Conservation (phyloP, 2,888 invertebrate species). For the Drosophila mercatorum region DNA sequence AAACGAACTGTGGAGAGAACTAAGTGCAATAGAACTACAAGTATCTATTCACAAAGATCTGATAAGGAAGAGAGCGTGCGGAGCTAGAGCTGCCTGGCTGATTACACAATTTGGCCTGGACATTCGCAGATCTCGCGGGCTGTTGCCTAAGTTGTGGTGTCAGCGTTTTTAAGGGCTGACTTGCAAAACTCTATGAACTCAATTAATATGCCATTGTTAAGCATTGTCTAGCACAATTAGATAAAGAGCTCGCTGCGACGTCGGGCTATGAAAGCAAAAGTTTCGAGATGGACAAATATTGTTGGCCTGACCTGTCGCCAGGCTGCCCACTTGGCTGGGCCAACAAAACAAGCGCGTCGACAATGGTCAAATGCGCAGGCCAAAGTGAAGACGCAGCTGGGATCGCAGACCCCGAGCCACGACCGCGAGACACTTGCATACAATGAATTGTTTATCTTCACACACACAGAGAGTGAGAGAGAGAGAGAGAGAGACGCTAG, state of each 20-base stretch:
- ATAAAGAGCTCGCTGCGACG: slow-evolving; percentile 16
- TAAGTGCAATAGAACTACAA: background rate
- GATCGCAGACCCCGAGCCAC: slow-evolving; percentile 48
- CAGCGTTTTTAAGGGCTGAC: slow-evolving; percentile 72
- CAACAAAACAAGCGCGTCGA: slow-evolving; percentile 64
- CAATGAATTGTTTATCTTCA: slow-evolving; percentile 66
- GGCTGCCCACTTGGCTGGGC: slow-evolving; percentile 46
- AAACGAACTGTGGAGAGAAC: background rate
- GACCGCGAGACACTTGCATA: slow-evolving; percentile 65
- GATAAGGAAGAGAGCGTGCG: background rate
- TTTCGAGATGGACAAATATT: slow-evolving; percentile 44
- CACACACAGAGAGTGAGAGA: slow-evolving; percentile 29
- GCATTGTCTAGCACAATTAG: slow-evolving; percentile 28
- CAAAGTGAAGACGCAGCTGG: slow-evolving; percentile 72
- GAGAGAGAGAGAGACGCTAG: slow-evolving; percentile 20
- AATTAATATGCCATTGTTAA: slow-evolving; percentile 23
- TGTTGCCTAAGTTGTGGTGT: slow-evolving; percentile 39
- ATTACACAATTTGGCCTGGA: background rate
- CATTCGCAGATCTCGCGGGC: background rate
- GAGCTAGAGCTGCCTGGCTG: background rate
- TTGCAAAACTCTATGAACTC: slow-evolving; percentile 55
- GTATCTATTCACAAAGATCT: background rate
- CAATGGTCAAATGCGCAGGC: slow-evolving; percentile 73
- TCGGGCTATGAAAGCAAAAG: slow-evolving; percentile 64
- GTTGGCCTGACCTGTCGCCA: slow-evolving; percentile 61